phyloP scores from a whole-genome alignment of 2,888 invertebrate species.

The Nomada hirtipes region DNA sequence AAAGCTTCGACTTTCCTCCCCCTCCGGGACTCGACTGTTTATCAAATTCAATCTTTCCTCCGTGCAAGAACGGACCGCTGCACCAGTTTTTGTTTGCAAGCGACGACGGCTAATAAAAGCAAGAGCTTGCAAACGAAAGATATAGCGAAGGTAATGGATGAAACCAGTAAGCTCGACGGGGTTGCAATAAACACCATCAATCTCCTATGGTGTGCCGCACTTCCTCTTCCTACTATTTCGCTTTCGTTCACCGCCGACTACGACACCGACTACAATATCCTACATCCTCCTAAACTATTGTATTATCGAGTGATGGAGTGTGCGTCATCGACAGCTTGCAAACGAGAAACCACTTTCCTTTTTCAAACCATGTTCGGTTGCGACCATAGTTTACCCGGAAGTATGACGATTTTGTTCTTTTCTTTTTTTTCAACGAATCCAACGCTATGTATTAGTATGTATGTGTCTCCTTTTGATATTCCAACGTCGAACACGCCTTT shows the following conservation, averaged over 20 bases:
- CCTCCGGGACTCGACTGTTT: not conserved
- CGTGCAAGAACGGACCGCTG: not conserved
- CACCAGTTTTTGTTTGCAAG: slow-evolving; percentile 49
- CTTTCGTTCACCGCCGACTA: not conserved
- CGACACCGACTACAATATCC: slow-evolving; percentile 17
- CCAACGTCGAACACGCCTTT: not conserved
- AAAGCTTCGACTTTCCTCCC: not conserved
- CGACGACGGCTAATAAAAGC: slow-evolving; percentile 24
- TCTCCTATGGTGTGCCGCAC: slow-evolving; percentile 70
- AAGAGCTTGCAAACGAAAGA: slow-evolving; percentile 29
- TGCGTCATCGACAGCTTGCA: slow-evolving; percentile 31
- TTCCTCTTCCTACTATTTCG: slow-evolving; percentile 63
- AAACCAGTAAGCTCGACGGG: slow-evolving; percentile 74
- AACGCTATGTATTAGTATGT: not conserved
- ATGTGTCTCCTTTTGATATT: not conserved
- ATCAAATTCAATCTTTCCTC: slow-evolving; percentile 15
- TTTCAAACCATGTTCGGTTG: no score
- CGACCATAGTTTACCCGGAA: not conserved
- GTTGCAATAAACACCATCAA: slow-evolving; percentile 75
- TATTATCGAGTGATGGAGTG: slow-evolving; percentile 16
- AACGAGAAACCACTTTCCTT: slow-evolving; percentile 9
- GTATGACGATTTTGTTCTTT: not conserved
- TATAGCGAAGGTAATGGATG: slow-evolving; percentile 72
- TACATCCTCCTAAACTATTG: slow-evolving; percentile 22
- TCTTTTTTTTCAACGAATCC: not conserved